phyloP scores from a whole-genome alignment of 2,888 invertebrate genomes.

The Koerneria pararmatus region DNA sequence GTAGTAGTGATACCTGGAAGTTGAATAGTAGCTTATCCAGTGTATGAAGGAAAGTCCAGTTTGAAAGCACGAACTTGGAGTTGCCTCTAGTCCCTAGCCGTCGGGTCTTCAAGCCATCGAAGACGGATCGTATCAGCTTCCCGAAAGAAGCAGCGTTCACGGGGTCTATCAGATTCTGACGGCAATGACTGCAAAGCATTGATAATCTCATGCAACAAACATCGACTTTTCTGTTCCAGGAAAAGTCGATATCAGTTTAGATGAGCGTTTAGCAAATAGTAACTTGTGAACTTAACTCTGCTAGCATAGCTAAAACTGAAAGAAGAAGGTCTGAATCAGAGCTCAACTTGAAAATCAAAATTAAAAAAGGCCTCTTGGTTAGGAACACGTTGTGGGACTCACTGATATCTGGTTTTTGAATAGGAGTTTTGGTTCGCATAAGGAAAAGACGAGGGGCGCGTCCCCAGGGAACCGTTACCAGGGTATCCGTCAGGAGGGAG shows the following conservation, averaged over 20 bases:
- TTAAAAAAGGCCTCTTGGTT: too few species aligned
- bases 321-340: too few species aligned
- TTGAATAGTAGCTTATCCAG: neutral
- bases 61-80: slow-evolving; percentile 38
- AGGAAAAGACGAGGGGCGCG: too few species aligned
- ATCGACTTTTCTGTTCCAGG: neutral
- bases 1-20: slow-evolving; percentile 82
- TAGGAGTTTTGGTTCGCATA: too few species aligned
- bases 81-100: slow-evolving; percentile 79
- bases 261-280: too few species aligned
- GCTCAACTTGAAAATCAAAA: too few species aligned
- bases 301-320: too few species aligned
- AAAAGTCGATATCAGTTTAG: too few species aligned
- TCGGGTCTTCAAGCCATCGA: slow-evolving; percentile 87
- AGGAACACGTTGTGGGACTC: neutral
- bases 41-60: slow-evolving; percentile 61
- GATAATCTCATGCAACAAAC: neutral
- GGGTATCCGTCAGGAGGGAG: too few species aligned
- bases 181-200: slow-evolving; percentile 70
- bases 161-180: slow-evolving; percentile 82
- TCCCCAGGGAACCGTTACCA: too few species aligned
- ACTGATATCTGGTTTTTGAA: neutral
- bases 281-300: too few species aligned
- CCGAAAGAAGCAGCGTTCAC: slow-evolving; percentile 99
- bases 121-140: slow-evolving; percentile 94